Evolutionary conservation across 2,888 invertebrate genomes (phyloP).

Genomic region (Tolmerus cingulatus): DNA sequence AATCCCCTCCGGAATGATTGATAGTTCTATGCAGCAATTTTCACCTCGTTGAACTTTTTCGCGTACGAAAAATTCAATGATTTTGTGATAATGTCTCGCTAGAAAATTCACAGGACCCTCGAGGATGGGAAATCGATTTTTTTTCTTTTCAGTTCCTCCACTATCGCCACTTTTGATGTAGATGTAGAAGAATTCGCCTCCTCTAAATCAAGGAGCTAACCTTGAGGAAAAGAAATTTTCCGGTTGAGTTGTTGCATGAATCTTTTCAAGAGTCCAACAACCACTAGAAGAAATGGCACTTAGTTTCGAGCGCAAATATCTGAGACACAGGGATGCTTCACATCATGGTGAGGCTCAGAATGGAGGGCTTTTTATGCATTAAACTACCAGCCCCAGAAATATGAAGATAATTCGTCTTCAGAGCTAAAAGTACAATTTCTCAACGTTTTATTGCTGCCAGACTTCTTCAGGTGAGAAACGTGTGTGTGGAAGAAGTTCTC

Average conservation of each 20-base stretch:
- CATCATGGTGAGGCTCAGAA: background rate
- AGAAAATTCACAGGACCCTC: background rate
- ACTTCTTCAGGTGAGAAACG: background rate
- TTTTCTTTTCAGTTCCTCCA: background rate
- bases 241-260: background rate
- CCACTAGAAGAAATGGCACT: background rate
- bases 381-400: background rate
- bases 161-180: background rate
- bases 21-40: background rate
- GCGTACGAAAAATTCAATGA: background rate
- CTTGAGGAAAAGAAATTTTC: background rate
- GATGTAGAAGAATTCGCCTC: background rate
- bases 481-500: background rate
- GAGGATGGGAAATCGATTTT: background rate
- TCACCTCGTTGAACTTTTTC: background rate
- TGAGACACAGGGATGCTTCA: background rate
- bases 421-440: background rate
- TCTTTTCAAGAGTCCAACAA: background rate
- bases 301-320: background rate
- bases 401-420: background rate
- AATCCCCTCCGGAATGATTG: background rate
- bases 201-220: background rate
- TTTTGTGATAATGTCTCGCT: background rate
- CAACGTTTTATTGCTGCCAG: background rate
- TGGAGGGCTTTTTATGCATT: background rate